Conservation (phyloP, 1,140 invertebrate species). For the Drosophila punjabiensis region DNA sequence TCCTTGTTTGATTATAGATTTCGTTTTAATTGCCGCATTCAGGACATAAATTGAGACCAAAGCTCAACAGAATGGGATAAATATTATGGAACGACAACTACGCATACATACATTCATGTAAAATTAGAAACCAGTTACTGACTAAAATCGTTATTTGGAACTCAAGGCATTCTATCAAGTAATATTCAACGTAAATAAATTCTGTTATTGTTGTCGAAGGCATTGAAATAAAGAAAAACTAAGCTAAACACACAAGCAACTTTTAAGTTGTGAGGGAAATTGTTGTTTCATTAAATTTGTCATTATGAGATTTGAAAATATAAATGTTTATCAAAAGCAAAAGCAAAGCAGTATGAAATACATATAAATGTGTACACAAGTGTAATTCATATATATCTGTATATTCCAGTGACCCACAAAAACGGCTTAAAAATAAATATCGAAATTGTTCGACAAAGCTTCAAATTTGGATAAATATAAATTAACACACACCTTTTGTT, state of each 20-base stretch:
- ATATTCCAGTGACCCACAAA: slow-evolving; percentile 45
- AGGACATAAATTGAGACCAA: slow-evolving; percentile 37
- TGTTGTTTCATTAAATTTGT: slow-evolving; percentile 80
- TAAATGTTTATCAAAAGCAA: slow-evolving; percentile 66
- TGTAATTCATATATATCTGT: slow-evolving; percentile 52
- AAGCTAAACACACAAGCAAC: slow-evolving; percentile 44
- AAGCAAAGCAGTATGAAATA: slow-evolving; percentile 38
- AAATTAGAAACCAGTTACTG: slow-evolving; percentile 35
- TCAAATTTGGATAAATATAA: slow-evolving; percentile 49
- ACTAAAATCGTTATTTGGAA: slow-evolving; percentile 48
- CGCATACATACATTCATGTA: slow-evolving; percentile 68
- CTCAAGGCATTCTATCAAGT: slow-evolving; percentile 38
- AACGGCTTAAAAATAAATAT: slow-evolving; percentile 33
- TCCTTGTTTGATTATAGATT: slow-evolving; percentile 8
- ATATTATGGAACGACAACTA: slow-evolving; percentile 46
- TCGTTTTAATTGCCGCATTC: slow-evolving; percentile 26
- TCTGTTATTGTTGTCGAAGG: slow-evolving; percentile 75
- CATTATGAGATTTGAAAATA: slow-evolving; percentile 65
- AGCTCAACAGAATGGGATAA: slow-evolving; percentile 1
- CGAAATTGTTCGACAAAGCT: slow-evolving; percentile 56
- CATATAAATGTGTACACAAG: slow-evolving; percentile 49
- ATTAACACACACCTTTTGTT: slow-evolving; percentile 33
- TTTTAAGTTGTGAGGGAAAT: slow-evolving; percentile 69
- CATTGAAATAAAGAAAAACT: slow-evolving; percentile 40
- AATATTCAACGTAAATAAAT: slow-evolving; percentile 56